Percentiles rank a stretch among this genome's conserved stretches.
phyloP scores from a whole-genome alignment of 1,140 invertebrate species.

The Drosophila santomea region DNA sequence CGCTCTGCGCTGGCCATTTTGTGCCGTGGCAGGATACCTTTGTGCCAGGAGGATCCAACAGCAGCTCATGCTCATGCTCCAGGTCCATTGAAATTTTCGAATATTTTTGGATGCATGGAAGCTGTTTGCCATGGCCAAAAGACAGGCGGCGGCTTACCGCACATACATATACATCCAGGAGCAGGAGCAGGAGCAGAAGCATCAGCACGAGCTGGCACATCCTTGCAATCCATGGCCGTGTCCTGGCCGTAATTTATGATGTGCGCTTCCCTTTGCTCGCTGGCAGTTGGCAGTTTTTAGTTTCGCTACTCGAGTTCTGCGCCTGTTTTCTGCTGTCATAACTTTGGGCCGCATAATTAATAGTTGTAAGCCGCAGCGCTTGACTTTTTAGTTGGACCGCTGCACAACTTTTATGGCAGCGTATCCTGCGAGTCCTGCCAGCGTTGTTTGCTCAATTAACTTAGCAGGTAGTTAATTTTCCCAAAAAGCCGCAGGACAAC shows the following conservation, averaged over 20 bases:
- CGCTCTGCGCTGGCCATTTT: conserved; percentile 73
- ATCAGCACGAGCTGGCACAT: conserved; percentile 28
- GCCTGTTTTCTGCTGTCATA: conserved; percentile 82
- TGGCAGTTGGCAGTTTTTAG: conserved; percentile 69
- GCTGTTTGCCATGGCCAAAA: conserved; percentile 77
- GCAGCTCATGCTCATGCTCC: conserved; percentile 7
- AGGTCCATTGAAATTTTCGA: conserved; percentile 66
- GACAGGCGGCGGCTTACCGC: conserved; percentile 72
- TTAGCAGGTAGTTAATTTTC: conserved; percentile 83
- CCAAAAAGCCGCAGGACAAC: conserved; percentile 48
- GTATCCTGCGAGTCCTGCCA: conserved; percentile 10
- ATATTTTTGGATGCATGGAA: conserved; percentile 81
- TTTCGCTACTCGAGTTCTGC: conserved; percentile 55
- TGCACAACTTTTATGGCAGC: conserved; percentile 68
- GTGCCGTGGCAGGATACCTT: conserved; percentile 67
- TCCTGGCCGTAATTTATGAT: conserved; percentile 79
- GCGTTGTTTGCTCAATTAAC: conserved; percentile 82
- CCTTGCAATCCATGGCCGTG: conserved; percentile 65
- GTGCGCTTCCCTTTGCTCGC: conserved; percentile 68
- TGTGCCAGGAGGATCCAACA: conserved; percentile 36
- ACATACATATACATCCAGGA: conserved; percentile 20
- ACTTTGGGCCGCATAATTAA: conserved; percentile 80
- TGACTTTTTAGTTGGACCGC: conserved; percentile 68
- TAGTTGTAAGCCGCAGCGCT: conserved; percentile 71
- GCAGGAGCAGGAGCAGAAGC: not conserved